These are phyloP conservation scores for Neoniphon sammara DNA, from an alignment of 2,797 vertebrate species.

Conservation along the genomic window DNA sequence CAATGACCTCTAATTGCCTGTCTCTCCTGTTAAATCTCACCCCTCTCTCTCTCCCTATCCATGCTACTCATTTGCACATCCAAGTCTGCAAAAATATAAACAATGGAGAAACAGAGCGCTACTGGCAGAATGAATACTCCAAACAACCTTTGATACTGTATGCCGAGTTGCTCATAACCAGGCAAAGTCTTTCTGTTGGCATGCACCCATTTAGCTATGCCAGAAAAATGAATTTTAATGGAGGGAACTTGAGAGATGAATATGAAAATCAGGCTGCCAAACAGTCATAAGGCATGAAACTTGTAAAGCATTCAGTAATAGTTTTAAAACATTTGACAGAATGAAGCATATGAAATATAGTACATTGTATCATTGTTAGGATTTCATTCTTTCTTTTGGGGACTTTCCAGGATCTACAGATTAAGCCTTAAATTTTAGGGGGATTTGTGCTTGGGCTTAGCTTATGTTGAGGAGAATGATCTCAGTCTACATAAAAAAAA, in stretches of 20 bases:
- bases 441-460: constrained; percentile 1
- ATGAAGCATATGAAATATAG: constrained; percentile 8
- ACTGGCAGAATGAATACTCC: constrained; percentile 45
- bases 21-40: constrained; percentile 8
- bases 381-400: neutral
- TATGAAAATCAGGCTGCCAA: constrained; percentile 49
- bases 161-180: constrained; percentile 33
- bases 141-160: constrained; percentile 38
- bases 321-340: constrained; percentile 33
- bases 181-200: constrained; percentile 49
- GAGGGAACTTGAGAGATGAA: constrained; percentile 34
- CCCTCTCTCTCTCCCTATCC: constrained; percentile 8
- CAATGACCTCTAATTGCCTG: constrained; percentile 40
- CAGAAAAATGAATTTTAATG: constrained; percentile 54
- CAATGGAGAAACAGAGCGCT: constrained; percentile 41
- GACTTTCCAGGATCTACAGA: constrained; percentile 5
- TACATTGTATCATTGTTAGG: constrained; percentile 7
- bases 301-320: constrained; percentile 38
- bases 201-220: constrained; percentile 20
- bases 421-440: constrained; percentile 8
- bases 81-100: constrained; percentile 51
- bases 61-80: constrained; percentile 30
- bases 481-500: neutral
- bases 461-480: neutral
- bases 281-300: constrained; percentile 38